Conservation (phyloP, 2,797 vertebrate species). For the Aphelocoma californica region DNA sequence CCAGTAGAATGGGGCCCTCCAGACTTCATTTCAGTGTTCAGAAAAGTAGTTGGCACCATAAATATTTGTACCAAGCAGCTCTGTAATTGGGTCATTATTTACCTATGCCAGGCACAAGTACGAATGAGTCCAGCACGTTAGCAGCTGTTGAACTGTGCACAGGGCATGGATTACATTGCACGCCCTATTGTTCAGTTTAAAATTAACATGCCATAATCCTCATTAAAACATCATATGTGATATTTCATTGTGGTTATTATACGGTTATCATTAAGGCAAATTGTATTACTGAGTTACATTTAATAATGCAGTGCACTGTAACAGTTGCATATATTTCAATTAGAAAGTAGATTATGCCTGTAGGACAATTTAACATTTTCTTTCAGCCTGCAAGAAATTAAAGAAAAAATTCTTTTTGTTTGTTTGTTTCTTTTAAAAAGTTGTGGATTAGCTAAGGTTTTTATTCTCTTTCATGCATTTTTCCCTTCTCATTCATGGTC, state of each 20-base stretch:
- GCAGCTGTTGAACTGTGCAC: slow-evolving; percentile 42
- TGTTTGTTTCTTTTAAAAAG: background rate
- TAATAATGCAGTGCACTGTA: slow-evolving; percentile 41
- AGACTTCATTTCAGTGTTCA: background rate
- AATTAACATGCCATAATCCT: slow-evolving; percentile 60
- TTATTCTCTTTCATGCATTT: background rate
- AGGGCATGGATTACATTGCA: slow-evolving; percentile 49
- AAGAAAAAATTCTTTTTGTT: background rate
- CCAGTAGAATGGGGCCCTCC: background rate
- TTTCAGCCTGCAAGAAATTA: background rate
- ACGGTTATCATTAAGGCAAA: slow-evolving; percentile 48
- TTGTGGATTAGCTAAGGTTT: background rate
- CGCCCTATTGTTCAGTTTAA: slow-evolving; percentile 52
- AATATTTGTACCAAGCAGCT: background rate
- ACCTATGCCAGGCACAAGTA: background rate
- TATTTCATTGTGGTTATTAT: slow-evolving; percentile 58
- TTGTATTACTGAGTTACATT: slow-evolving; percentile 48
- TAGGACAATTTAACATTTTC: background rate
- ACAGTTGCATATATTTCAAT: slow-evolving; percentile 6
- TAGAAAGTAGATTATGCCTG: slow-evolving; percentile 18
- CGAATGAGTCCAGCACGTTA: background rate
- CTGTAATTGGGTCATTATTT: background rate
- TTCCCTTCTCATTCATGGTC: background rate
- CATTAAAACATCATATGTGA: slow-evolving; percentile 64
- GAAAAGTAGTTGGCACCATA: background rate